Conservation (phyloP, 2,888 invertebrate species). For the Leptinotarsa haldemani region DNA sequence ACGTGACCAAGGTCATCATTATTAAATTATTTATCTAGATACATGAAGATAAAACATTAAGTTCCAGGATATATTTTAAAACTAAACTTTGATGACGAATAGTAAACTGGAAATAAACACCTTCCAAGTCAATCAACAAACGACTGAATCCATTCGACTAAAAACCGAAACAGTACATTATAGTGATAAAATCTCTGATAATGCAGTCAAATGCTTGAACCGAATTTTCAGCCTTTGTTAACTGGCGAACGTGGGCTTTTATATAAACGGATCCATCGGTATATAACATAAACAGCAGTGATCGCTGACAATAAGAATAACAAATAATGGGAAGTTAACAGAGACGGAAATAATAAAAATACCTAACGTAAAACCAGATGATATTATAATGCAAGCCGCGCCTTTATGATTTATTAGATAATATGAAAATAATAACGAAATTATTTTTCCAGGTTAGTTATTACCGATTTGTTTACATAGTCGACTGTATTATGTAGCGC, state of each 20-base stretch:
- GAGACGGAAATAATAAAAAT: slow-evolving; percentile 59
- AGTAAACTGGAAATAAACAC: no score
- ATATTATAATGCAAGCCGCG: slow-evolving; percentile 44
- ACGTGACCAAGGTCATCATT: no score
- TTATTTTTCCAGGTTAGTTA: slow-evolving; percentile 55
- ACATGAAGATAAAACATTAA: no score
- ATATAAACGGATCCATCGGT: slow-evolving; percentile 9
- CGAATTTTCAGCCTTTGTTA: slow-evolving; percentile 5
- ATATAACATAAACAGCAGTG: slow-evolving; percentile 18
- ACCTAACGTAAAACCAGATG: slow-evolving; percentile 56
- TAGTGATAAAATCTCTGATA: not conserved
- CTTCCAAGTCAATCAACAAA: no score
- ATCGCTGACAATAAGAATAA: slow-evolving; percentile 49
- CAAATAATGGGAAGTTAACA: slow-evolving; percentile 57
- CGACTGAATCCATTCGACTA: no score
- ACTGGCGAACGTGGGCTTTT: slow-evolving; percentile 5
- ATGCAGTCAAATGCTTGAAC: not conserved
- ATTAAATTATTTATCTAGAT: no score
- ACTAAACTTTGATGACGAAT: no score
- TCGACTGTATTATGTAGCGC: slow-evolving; percentile 43
- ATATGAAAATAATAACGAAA: slow-evolving; percentile 52
- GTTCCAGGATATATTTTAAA: no score
- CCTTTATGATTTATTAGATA: slow-evolving; percentile 56
- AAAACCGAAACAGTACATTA: no score
- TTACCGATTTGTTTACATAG: slow-evolving; percentile 54